Evolutionary conservation across 2,888 invertebrate species (phyloP).

Genomic region (Microctonus brassicae): DNA sequence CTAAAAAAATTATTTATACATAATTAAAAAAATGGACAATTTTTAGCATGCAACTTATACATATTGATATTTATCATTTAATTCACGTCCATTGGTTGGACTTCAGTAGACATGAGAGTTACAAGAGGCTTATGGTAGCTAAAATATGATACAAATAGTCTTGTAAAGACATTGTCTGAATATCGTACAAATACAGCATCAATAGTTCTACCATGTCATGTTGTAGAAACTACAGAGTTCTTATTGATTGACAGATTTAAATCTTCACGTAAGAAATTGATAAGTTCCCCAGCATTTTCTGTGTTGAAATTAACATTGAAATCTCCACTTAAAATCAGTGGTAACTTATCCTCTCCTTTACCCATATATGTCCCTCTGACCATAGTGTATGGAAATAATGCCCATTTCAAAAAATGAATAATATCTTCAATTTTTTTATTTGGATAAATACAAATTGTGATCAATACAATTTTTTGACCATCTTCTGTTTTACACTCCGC

Average conservation of each 20-base stretch:
- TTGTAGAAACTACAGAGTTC: not conserved
- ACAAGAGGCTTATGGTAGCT: conserved; percentile 12
- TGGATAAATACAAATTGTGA: no score
- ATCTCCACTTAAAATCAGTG: not conserved
- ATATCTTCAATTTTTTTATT: no score
- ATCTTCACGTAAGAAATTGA: not conserved
- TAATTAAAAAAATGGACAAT: not conserved
- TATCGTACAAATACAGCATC: conserved; percentile 14
- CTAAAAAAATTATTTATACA: not conserved
- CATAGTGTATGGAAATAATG: conserved; percentile 32
- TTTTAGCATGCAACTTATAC: not conserved
- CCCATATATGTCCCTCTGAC: conserved; percentile 49
- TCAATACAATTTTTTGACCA: no score
- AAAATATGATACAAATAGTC: conserved; percentile 7
- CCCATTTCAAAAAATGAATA: no score
- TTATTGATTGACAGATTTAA: conserved; percentile 4
- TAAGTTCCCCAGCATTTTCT: not conserved
- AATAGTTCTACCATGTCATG: conserved; percentile 5
- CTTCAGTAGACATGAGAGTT: not conserved
- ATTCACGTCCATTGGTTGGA: not conserved
- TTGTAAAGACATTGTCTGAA: not conserved
- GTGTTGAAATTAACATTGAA: not conserved
- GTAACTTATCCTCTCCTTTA: conserved; percentile 3
- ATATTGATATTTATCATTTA: not conserved
- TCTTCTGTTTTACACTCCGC: no score